A percentile compares a stretch with the other conserved stretches of the same genome.
Evolutionary conservation across 2,113 vertebrate genomes (phyloP).

Genomic region (Leucosticte australis): DNA sequence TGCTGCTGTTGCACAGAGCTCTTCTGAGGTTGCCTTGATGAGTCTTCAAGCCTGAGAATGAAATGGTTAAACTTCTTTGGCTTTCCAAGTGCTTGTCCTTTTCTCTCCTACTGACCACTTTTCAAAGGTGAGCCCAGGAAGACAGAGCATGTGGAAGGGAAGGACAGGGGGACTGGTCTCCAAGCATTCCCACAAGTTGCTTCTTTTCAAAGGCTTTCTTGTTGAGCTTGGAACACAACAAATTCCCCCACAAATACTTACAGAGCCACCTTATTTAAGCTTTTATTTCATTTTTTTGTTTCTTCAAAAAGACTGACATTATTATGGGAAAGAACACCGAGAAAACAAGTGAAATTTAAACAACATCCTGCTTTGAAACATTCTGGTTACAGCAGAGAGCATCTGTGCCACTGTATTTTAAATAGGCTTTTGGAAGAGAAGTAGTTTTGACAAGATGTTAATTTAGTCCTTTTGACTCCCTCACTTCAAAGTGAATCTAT

Average conservation of each 20-base stretch:
- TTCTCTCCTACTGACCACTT: not conserved
- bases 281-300: not conserved
- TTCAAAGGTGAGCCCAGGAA: not conserved
- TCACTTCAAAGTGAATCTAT: not conserved
- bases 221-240: not conserved
- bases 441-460: not conserved
- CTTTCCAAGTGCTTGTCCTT: not conserved
- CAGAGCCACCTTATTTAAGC: not conserved
- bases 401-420: slow-evolving; percentile 15
- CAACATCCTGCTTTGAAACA: slow-evolving; percentile 1
- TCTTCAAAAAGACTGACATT: not conserved
- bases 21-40: not conserved
- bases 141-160: not conserved
- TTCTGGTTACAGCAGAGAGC: slow-evolving; percentile 1
- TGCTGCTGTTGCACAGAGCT: not conserved
- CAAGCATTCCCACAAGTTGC: not conserved
- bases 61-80: not conserved
- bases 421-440: not conserved
- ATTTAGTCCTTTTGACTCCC: slow-evolving; percentile 8
- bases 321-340: not conserved
- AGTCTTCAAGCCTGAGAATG: not conserved
- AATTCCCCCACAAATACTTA: not conserved
- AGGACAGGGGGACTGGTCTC: not conserved
- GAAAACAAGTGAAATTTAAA: not conserved
- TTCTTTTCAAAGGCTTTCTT: not conserved